Base-by-base conservation (phyloP, 37 sponge, comb jelly and placozoan species). In the Trichoplax adhaerens region DNA sequence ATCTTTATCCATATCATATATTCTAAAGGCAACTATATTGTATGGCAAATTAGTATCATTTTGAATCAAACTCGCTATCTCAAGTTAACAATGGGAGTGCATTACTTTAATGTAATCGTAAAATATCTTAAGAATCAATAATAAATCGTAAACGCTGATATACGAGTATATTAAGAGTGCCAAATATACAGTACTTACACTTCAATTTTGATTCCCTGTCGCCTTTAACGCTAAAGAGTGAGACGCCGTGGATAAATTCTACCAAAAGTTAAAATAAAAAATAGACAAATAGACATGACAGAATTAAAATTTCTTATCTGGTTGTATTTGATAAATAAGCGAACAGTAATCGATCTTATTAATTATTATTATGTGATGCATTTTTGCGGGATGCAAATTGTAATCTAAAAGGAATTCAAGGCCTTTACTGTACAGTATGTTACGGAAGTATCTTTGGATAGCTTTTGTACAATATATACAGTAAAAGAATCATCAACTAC, bases 1-100 rank as follows among this genome's bases (percentile, higher is more conserved):
- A 76, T 97, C 99, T 52, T 89, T 84, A 74, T 97, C 94, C 77
- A 97, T 97, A 72, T 97, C 99, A 68, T 97, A 97, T 10, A 97
- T 86, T 48, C 81, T 81, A 72, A 97, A 97, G 2, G 99, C 99
- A 86, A 97, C 94, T 91, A 78, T 2, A 77, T 54, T 64, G 50
- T 65, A 56, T 52, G 47, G 62, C 50, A 56, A 58, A 2, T 29
- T 29, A 29, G 29, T 29, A 29, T 29, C 29, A 29, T 29, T 29
- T 29, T 29, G 29, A 29, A 29, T 29, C 29, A 29, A 29, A 29
- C 29, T 29, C 29, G 29, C 29, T 29, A 29, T 29, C 29, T 29
- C 29, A 29, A 29, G 29, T 29, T 29, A 29, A 29, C 29, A 29
- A 29, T 29, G 29, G 29, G 29, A 29, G 29, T 29, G 29, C 29